Conservation (phyloP, 2,113 vertebrate genomes). For the Actenoides lindsayi region DNA sequence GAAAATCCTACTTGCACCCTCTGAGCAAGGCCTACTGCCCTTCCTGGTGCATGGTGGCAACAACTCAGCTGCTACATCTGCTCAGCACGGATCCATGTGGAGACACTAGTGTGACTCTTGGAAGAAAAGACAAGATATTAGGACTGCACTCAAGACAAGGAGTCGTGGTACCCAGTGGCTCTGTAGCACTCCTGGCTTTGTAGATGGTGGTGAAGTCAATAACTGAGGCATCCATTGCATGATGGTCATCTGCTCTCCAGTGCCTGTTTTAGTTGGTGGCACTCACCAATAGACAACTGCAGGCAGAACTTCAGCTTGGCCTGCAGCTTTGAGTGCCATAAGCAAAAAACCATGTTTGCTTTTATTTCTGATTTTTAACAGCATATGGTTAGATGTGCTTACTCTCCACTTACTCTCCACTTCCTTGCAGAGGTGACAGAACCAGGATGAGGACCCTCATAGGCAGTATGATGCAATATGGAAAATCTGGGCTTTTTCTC, state of each 20-base stretch:
- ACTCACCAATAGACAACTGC: not conserved
- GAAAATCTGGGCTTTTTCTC: slow-evolving; percentile 15
- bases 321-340: not conserved
- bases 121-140: not conserved
- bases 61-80: not conserved
- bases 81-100: too few relatives aligned
- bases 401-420: not conserved
- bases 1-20: not conserved
- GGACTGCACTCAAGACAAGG: not conserved
- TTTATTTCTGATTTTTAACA: not conserved
- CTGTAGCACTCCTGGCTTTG: not conserved
- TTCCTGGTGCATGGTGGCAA: not conserved
- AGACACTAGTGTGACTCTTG: not conserved
- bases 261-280: not conserved
- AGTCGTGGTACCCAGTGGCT: not conserved
- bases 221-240: not conserved
- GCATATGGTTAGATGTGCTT: not conserved
- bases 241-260: not conserved
- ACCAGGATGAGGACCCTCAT: not conserved
- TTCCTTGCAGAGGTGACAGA: not conserved
- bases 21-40: not conserved
- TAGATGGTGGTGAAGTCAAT: not conserved
- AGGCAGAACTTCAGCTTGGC: not conserved
- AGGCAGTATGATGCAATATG: not conserved
- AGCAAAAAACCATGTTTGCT: not conserved